A percentile compares a stretch with the other conserved stretches of the same genome.
phyloP scores from a whole-genome alignment of 2,888 invertebrate species.

The Rotaria magnacalcarata region DNA sequence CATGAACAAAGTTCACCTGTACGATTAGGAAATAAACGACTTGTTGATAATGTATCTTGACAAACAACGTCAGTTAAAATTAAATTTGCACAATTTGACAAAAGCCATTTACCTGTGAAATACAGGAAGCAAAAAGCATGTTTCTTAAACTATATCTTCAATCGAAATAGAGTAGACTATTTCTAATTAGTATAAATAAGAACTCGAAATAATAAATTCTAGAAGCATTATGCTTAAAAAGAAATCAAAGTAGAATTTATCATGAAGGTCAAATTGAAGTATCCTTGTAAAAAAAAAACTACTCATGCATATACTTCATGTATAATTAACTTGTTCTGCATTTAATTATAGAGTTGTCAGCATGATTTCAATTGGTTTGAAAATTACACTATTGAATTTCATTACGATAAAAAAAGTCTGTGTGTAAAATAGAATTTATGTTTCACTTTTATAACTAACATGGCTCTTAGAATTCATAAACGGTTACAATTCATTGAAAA shows the following conservation, averaged over 20 bases:
- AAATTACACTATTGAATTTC: neutral
- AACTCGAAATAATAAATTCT: too few relatives aligned
- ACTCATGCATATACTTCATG: neutral
- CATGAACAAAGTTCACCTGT: conserved; percentile 43
- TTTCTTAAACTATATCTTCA: neutral
- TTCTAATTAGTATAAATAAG: too few relatives aligned
- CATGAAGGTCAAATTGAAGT: too few relatives aligned
- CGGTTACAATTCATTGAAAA: too few relatives aligned
- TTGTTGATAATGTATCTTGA: conserved; percentile 32
- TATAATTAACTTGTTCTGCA: neutral
- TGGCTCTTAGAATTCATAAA: too few relatives aligned
- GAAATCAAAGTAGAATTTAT: too few relatives aligned
- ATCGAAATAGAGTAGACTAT: neutral
- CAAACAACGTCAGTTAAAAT: conserved; percentile 27
- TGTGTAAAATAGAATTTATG: too few relatives aligned
- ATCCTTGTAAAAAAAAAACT: neutral
- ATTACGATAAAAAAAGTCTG: too few relatives aligned
- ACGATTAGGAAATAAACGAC: conserved; percentile 40
- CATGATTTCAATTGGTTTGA: neutral
- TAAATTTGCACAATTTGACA: conserved; percentile 39
- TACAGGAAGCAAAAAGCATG: neutral
- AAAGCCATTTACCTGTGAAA: conserved; percentile 41
- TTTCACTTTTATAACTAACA: too few relatives aligned
- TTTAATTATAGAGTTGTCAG: neutral
- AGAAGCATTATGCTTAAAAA: too few relatives aligned